These are phyloP conservation scores for Apamea crenata DNA, from an alignment of 2,888 invertebrate species.

Conservation along the genomic window DNA sequence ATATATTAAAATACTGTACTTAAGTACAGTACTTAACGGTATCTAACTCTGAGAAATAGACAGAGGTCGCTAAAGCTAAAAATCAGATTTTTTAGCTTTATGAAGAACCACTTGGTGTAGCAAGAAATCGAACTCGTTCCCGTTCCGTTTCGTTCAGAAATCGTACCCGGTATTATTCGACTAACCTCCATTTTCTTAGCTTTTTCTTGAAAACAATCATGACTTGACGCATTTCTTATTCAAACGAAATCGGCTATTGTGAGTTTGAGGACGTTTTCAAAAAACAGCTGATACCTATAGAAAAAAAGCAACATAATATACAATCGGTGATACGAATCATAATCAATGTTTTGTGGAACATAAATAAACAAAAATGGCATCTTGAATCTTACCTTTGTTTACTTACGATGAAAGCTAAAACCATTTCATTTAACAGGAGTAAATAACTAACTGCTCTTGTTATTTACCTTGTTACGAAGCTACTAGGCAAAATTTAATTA, in stretches of 20 bases:
- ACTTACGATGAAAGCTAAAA: neutral
- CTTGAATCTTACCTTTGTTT: neutral
- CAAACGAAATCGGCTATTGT: constrained; percentile 1
- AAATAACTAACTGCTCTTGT: constrained; percentile 15
- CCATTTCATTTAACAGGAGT: neutral
- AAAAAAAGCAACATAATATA: neutral
- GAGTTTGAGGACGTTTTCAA: neutral
- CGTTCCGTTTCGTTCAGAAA: constrained; percentile 2
- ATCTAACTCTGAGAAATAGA: neutral
- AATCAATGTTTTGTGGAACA: neutral
- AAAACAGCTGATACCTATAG: neutral
- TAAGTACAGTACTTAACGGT: neutral
- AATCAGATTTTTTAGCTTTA: neutral
- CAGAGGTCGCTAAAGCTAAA: neutral
- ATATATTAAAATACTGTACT: neutral
- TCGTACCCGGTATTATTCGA: neutral
- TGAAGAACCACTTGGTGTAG: neutral
- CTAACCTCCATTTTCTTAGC: neutral
- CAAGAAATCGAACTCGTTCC: neutral
- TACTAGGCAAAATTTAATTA: constrained; percentile 19
- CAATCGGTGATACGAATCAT: neutral
- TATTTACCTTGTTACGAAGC: constrained; percentile 5
- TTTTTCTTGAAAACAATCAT: neutral
- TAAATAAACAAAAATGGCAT: neutral
- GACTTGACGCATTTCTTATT: constrained; percentile 18